phyloP scores from a whole-genome alignment of 2,888 invertebrate genomes.

The Therioaphis trifolii region DNA sequence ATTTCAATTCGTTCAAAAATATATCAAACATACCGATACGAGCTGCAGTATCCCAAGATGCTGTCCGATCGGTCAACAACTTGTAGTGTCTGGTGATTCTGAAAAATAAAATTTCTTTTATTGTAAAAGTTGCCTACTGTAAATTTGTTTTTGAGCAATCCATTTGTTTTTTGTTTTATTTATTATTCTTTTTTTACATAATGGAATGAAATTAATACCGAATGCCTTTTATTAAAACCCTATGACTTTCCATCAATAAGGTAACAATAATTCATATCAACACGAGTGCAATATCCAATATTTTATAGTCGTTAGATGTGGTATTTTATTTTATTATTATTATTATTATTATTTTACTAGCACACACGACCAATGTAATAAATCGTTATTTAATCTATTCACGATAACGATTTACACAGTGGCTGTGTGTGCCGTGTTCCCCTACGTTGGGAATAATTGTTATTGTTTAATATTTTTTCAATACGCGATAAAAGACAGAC shows the following conservation, averaged over 20 bases:
- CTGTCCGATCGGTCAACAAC: conserved; percentile 21
- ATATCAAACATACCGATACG: conserved; percentile 31
- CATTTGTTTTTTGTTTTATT: background rate
- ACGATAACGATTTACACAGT: conserved; percentile 56
- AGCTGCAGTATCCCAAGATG: conserved; percentile 4
- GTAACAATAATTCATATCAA: conserved; percentile 26
- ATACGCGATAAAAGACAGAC: conserved; percentile 59
- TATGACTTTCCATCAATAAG: conserved; percentile 30
- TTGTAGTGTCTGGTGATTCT: background rate
- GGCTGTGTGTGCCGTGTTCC: conserved; percentile 1
- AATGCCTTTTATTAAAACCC: conserved; percentile 9
- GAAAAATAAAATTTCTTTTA: conserved; percentile 7
- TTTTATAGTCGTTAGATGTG: background rate
- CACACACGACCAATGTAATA: conserved; percentile 44
- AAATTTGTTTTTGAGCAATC: background rate
- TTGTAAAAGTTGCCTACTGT: background rate
- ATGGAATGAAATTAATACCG: conserved; percentile 10
- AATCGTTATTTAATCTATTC: conserved; percentile 61
- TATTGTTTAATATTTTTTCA: conserved; percentile 58
- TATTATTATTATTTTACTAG: conserved; percentile 14
- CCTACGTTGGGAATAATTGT: conserved; percentile 31
- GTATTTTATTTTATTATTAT: conserved; percentile 31
- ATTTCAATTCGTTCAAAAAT: background rate
- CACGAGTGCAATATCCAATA: background rate
- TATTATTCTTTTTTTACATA: background rate